Base-by-base conservation (phyloP, 2,888 invertebrate genomes). In the Coleophora deauratella region DNA sequence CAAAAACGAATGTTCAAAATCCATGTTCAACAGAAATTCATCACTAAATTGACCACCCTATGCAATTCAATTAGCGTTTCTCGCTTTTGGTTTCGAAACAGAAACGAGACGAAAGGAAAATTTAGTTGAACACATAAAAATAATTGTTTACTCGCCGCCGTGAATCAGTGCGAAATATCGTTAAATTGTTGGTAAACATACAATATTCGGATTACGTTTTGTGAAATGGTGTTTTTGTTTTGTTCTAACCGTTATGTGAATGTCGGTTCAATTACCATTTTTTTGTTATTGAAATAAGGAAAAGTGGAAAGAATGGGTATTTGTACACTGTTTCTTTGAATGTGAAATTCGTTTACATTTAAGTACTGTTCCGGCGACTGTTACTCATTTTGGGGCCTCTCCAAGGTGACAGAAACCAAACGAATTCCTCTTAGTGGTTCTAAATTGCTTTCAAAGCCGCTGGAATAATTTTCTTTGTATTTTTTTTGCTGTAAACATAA, bases 31-130 rank as follows among this genome's bases (percentile, higher is more conserved):
- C 43, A 47, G 43, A 43, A 45, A 62, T 59, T 50, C 54, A 60
- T 59, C 47, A 62, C 41, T 21, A 45, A 57, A 53, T 47, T 50
- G 46, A 49, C 49, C 52, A 54, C 55, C 39, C 46, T 43, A 30
- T 56, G 55, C 59, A 59, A 55, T 64, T 57, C 58, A 60, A 63
- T 64, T 63, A 66, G 51, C 37, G 45, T 49, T 21, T 45, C 37
- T 27, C 32, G 44, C 32, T 50, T n/a, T 46, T 40, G 39, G 46
- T 39, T 54, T 54, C 39, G 45, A 27, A 27, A 34, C 36, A 44
- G 35, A 41, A 46, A 51, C 46, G 33, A 37, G 37, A 54, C 46
- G 45, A 41, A 45, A 57, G 55, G 37, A 35, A 54, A 51, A 58
- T 57, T 54, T 54, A 54, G 44, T 45, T 43, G 41, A 32, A 38